Evolutionary conservation across 1,140 invertebrate species (phyloP), one percentile per base, ranked within the genome.

Genomic region (Notospermus geniculatus): DNA sequence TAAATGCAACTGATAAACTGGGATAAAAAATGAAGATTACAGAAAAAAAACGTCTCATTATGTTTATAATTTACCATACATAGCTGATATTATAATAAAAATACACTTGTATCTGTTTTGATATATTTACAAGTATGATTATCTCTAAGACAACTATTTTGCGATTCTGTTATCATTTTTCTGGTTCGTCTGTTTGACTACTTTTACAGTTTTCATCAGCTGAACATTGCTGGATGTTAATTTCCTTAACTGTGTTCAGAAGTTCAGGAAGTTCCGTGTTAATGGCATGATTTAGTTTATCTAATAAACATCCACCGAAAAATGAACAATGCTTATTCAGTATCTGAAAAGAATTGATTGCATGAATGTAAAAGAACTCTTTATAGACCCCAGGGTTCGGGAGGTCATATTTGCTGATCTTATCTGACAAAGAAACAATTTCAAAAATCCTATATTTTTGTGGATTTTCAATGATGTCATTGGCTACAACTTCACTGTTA

Each of bases 261-360:
- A 97, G 84, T 78, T 95, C 91, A 17, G 93, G 93, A 50, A 97
- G 80, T 75, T 95, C 91, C 76, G 93, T 93, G 17, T 92, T 90
- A 78, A 96, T 96, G 54, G 92, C 89, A 13, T 91, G 85, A 74
- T 95, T 92, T 60, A 97, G 85, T 78, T 91, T 89, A 73, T 91
- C 93, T 70, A 96, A 92, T 19, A 92, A 92, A 80, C 93, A 96
- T 25, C 93, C 92, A 45, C 89, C 86, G 86, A 95, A 95, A 73
- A 93, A 95, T 2, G 92, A 92, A 83, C 93, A 97, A 0, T 93
- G 95, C 5, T 91, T 87, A 29, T 90, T 88, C 5, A 96, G 82
- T 61, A 91, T 87, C 71, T 90, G 90, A 84, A 96, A 96, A 70
- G 94, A 91, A 81, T 92, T 93, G 13, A 95, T 81, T 2, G 88